Evolutionary conservation across 2,888 invertebrate genomes (phyloP), one percentile per base, ranked within the genome.

Genomic region (Pelosia muscerda): DNA sequence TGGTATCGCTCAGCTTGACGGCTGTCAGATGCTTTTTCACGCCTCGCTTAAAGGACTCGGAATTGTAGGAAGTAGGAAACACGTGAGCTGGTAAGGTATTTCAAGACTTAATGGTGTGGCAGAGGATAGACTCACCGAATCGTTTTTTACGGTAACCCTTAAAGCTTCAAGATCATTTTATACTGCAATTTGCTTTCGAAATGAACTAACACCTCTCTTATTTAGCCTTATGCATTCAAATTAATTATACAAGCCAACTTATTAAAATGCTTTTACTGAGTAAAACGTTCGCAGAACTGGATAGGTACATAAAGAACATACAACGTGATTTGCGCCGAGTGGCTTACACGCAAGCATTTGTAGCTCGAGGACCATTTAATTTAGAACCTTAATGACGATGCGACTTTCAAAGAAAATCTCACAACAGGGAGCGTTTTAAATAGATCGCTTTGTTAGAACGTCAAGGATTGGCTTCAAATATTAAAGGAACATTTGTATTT

Each of bases 371-470:
- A 72, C 75, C 77, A 83, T 84, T 84, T 84, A 84, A 85, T 85
- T 84, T 78, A 71, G 76, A 73, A 58, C 68, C 74, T 71, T 86
- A 86, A 86, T 81, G 81, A 72, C 53, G 74, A 81, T 74, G 75
- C 77, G 71, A 77, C 76, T 73, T 79, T 73, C 76, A 81, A 82
- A 82, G 79, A 76, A 78, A 84, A 76, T 71, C 74, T 78, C 66
- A 68, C 73, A 74, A 59, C 68, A 28, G n/a, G 34, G 59, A 13
- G 31, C 59, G 63, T 70, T 72, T 76, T 78, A 65, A 81, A 81
- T 76, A 76, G 77, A 76, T 75, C 71, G 66, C 67, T 76, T 77
- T 80, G 73, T 42, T 22, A 63, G 54, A 78, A 26, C 38, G 42
- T 38, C 22, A 55, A 55, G 78, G 63, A 75, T 75, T 68, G 63